Percentiles rank a stretch among this genome's conserved stretches.
Conservation (phyloP, 2,113 vertebrate genomes). For the Vulpes vulpes region DNA sequence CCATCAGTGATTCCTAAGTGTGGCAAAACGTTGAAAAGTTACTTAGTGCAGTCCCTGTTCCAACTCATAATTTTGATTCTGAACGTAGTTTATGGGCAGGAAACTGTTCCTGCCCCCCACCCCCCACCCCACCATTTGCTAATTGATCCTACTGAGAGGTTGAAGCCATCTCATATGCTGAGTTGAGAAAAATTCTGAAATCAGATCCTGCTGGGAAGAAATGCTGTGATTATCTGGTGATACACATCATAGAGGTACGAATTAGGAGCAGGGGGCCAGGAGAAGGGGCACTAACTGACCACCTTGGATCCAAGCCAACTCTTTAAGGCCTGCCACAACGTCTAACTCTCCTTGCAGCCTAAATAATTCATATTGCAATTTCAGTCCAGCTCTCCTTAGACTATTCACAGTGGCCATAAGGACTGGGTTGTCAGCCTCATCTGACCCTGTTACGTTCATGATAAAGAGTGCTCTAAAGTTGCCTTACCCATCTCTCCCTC, state of each 20-base stretch:
- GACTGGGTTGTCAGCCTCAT: not conserved
- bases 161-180: not conserved
- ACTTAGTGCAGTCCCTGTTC: not conserved
- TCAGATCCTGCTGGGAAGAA: not conserved
- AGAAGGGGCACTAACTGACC: not conserved
- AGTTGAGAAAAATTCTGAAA: not conserved
- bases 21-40: not conserved
- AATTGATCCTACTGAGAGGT: not conserved
- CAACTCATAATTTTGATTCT: not conserved
- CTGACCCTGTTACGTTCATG: not conserved
- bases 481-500: not conserved
- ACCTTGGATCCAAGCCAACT: not conserved
- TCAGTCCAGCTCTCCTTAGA: not conserved
- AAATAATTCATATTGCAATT: slow-evolving; percentile 77
- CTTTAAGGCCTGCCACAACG: not conserved
- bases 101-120: not conserved
- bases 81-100: not conserved
- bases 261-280: too few relatives aligned
- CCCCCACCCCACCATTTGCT: not conserved
- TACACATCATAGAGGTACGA: not conserved
- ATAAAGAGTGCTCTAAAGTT: not conserved
- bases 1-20: not conserved
- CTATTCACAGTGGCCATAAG: not conserved
- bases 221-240: not conserved
- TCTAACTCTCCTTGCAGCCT: slow-evolving; percentile 25